Percentiles rank a stretch among this genome's conserved stretches.
These are phyloP conservation scores for Microctonus hyperodae DNA, from an alignment of 2,888 invertebrate genomes.

Conservation along the genomic window DNA sequence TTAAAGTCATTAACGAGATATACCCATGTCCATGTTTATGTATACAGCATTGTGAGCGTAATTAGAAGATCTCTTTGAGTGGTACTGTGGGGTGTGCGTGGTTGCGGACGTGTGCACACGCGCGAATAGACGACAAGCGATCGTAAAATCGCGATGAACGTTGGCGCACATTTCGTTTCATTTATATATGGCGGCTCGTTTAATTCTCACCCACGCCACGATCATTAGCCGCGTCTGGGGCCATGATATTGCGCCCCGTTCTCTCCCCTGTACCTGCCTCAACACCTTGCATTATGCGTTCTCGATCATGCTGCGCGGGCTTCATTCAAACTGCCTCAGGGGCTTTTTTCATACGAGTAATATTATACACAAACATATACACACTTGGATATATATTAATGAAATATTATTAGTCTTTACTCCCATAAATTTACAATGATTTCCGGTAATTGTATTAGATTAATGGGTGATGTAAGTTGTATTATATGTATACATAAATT, in stretches of 20 bases:
- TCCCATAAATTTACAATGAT: slow-evolving; percentile 54
- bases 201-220: slow-evolving; percentile 57
- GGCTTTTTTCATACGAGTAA: neutral
- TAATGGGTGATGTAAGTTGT: slow-evolving; percentile 48
- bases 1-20: slow-evolving; percentile 25
- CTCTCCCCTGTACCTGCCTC: slow-evolving; percentile 50
- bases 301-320: slow-evolving; percentile 50
- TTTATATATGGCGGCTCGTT: slow-evolving; percentile 39
- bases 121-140: slow-evolving; percentile 11
- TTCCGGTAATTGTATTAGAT: slow-evolving; percentile 60
- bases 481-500: neutral
- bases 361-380: neutral
- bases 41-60: neutral
- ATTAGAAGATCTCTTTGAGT: slow-evolving; percentile 21
- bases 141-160: slow-evolving; percentile 31
- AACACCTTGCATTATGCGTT: slow-evolving; percentile 59
- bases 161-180: slow-evolving; percentile 31
- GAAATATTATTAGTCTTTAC: slow-evolving; percentile 28
- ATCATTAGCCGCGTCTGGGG: slow-evolving; percentile 49
- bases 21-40: neutral
- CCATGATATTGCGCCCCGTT: slow-evolving; percentile 34
- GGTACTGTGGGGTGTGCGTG: neutral
- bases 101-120: neutral
- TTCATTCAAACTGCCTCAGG: slow-evolving; percentile 21
- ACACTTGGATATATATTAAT: too few relatives aligned